Evolutionary conservation across 2,888 invertebrate genomes (phyloP), one percentile per base, ranked within the genome.

Genomic region (Tholera decimalis): DNA sequence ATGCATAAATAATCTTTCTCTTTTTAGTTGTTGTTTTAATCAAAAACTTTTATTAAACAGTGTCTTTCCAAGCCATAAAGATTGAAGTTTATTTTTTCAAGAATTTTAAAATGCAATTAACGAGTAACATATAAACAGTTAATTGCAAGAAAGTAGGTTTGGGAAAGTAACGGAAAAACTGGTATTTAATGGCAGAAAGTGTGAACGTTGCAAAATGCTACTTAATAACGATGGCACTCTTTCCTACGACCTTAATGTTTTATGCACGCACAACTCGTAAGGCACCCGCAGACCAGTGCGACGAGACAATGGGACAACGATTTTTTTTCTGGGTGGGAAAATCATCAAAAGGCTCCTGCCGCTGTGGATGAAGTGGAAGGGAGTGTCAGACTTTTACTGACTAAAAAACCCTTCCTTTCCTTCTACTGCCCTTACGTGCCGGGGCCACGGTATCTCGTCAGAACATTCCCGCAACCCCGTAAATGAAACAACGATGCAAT

Each of bases 141-240:
- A 72, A 74, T 73, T 68, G 35, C 53, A 77, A 56, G 73, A 80
- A 82, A 83, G 84, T 82, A 58, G 82, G 78, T 75, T 79, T 54
- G 65, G 62, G 76, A 79, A 83, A 82, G 79, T 79, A 6, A 63
- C 8, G 60, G 73, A 71, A 75, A 81, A 70, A 77, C 75, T 51
- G 47, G 75, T 73, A 68, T 70, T 78, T 62, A 64, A 76, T 72
- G 24, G 46, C 62, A 63, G 69, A 77, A 67, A 80, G 75, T 64
- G 67, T 64, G 60, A 70, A 66, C 50, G 41, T 41, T 57, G 59
- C 41, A 62, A 56, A 65, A 63, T 64, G 76, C 44, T 49, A 15
- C 24, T 63, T 55, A 68, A 30, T 59, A 9, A 54, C 59, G 35
- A 50, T 73, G 59, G 11, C 22, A 73, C 56, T 73, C 33, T 57